Evolutionary conservation across 2,113 vertebrate species (phyloP), one percentile per base, ranked within the genome.

Genomic region (Saccopteryx leptura): DNA sequence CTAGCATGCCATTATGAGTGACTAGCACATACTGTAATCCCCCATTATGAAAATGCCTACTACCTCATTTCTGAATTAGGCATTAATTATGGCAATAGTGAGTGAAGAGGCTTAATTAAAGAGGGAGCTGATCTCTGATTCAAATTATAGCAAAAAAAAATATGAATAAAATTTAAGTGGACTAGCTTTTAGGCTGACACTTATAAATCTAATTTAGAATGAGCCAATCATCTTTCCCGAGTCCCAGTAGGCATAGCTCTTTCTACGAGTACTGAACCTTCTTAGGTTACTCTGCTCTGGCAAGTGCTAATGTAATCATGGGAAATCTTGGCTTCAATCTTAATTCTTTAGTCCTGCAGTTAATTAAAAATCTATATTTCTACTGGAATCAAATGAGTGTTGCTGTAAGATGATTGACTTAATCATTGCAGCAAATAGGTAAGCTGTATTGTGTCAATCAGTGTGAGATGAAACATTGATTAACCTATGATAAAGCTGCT

Each of bases 41-140:
- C 46, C 58, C 84, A 76, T 54, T 96, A 79, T 65, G 39, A 71
- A 91, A 96, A 95, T 92, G 11, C 68, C 52, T 94, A 89, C 50
- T 23, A 58, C 76, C 68, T 90, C 84, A 71, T 80, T 95, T 97
- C 80, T 89, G 33, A 93, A 93, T 97, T 75, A 66, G n/a, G 90
- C 75, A 65, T 97, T 76, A 66, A 85, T 93, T 83, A 94, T 68
- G 28, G 72, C 46, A 69, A 76, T 11, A 75, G 7, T 78, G 50
- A 94, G 86, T 68, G 92, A 84, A 97, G 61, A 97, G 75, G 8
- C 50, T 46, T 86, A 60, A 74, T 71, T 33, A 69, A 9, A 58
- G 28, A 90, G 54, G 65, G 39, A 92, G 39, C 39, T 69, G 56
- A 78, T 80, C 69, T 26, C 66, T 78, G 17, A 89, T 46, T 92